phyloP scores from a whole-genome alignment of 2,113 vertebrate genomes.

The Todiramphus saurophagus region DNA sequence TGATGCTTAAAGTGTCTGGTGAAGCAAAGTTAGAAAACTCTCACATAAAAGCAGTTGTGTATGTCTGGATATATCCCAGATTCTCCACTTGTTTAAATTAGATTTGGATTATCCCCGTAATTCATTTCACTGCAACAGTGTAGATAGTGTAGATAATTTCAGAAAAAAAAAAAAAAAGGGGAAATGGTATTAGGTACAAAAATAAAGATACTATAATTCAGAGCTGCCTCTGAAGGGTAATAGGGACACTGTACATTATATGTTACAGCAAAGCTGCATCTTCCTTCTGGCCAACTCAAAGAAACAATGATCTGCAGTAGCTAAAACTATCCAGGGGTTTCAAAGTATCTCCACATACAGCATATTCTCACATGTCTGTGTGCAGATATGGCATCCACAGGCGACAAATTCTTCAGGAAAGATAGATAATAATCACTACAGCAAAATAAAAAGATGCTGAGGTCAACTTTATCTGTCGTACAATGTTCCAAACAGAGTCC shows the following conservation, averaged over 20 bases:
- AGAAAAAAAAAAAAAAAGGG: background rate
- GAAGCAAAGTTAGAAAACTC: background rate
- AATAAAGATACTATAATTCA: background rate
- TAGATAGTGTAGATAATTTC: background rate
- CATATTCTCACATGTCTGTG: background rate
- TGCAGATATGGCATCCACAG: background rate
- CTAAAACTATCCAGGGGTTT: background rate
- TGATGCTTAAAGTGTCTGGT: background rate
- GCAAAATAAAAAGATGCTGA: background rate
- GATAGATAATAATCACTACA: background rate
- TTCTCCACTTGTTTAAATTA: background rate
- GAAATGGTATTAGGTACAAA: background rate
- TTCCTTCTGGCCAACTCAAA: background rate
- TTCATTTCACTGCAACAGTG: background rate
- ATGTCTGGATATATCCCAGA: background rate
- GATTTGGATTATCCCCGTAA: background rate
- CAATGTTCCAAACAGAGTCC: background rate
- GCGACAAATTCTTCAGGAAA: background rate
- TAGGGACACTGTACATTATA: background rate
- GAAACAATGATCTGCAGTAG: background rate
- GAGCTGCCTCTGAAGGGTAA: background rate
- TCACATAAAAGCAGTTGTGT: background rate
- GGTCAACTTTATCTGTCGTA: background rate
- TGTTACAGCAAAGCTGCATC: background rate
- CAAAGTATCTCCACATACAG: no score